A percentile compares a stretch with the other conserved stretches of the same genome.
Evolutionary conservation across 1,140 invertebrate species (phyloP).

Genomic region (Heterodera schachtii): DNA sequence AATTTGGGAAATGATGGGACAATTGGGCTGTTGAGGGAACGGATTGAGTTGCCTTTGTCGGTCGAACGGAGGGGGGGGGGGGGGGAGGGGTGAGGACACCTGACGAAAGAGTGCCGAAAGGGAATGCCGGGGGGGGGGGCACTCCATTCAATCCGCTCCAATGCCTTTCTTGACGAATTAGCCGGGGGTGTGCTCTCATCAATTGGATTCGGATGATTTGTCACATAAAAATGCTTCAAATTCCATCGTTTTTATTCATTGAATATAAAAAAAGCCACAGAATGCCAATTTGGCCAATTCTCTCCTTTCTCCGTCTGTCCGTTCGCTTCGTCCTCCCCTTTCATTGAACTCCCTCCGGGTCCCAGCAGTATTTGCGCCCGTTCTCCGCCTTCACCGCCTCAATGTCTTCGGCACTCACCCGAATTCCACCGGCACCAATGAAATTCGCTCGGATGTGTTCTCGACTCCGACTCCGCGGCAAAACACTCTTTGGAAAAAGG

Average conservation of each 20-base stretch:
- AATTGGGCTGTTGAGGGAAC: neutral
- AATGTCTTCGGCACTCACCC: constrained; percentile 43
- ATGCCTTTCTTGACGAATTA: constrained; percentile 3
- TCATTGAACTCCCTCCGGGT: constrained; percentile 40
- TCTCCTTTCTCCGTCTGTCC: neutral
- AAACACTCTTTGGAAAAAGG: constrained; percentile 6
- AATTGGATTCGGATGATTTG: neutral
- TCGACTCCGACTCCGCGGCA: constrained; percentile 43
- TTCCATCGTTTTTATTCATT: no score
- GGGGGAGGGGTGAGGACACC: neutral
- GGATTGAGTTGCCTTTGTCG: neutral
- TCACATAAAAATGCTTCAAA: no score
- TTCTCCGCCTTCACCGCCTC: constrained; percentile 36
- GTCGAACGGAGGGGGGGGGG: neutral
- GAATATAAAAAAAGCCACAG: neutral
- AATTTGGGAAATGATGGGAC: neutral
- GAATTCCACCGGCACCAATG: constrained; percentile 31
- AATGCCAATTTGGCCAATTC: neutral
- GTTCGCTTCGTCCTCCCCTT: neutral
- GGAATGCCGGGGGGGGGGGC: neutral
- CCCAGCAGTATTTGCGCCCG: constrained; percentile 52
- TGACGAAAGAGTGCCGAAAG: neutral
- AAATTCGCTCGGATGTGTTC: constrained; percentile 50
- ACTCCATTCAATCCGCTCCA: neutral
- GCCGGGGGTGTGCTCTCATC: neutral